Base-by-base conservation (phyloP, 2,888 invertebrate species). In the Mactromeris polynyma region DNA sequence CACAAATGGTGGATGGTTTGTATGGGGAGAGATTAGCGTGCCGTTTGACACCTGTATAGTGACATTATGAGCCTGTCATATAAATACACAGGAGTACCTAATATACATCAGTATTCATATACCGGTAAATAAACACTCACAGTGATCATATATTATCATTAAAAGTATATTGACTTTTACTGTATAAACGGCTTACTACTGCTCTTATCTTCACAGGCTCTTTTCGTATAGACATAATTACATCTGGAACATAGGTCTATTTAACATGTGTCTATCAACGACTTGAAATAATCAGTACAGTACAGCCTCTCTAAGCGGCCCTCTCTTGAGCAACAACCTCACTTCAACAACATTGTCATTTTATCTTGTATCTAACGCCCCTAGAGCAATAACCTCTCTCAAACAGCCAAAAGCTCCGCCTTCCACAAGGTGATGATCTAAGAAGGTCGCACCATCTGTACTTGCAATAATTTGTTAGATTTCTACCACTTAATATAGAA, bases 11-110 rank as follows among this genome's bases (percentile, higher is more conserved):
- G 36, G 26, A 40, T 84, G 77, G 46, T 73, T 78, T 84, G 84
- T 38, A 78, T 77, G 36, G 33, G 54, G 36, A 36, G 84, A 78
- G 84, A 86, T 81, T 86, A 81, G 77, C 73, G 21, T 73, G 86
- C 81, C 86, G 81, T 86, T 86, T 86, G 86, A 86, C 86, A 86
- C 86, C 86, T 86, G 86, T 77, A 77, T 86, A 81, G 54, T 26
- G 31, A 54, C 36, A 84, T 84, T 84, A 84, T 84, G 54, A 78
- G 84, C 69, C 51, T 77, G 84, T 84, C 77, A 84, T 84, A 84
- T 78, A 84, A 54, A 78, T 51, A 84, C 21, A 77, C 36, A 77
- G 21, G 77, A 78, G 77, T 2, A 77, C 54, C 42, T 33, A 40
- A 26, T 26, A 21, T 77, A 33, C 40, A 78, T 86, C 81, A 82